Percentiles rank a stretch among this genome's conserved stretches.
These are phyloP conservation scores for Apodemus sylvaticus DNA, from an alignment of 2,113 vertebrate species.

Conservation along the genomic window DNA sequence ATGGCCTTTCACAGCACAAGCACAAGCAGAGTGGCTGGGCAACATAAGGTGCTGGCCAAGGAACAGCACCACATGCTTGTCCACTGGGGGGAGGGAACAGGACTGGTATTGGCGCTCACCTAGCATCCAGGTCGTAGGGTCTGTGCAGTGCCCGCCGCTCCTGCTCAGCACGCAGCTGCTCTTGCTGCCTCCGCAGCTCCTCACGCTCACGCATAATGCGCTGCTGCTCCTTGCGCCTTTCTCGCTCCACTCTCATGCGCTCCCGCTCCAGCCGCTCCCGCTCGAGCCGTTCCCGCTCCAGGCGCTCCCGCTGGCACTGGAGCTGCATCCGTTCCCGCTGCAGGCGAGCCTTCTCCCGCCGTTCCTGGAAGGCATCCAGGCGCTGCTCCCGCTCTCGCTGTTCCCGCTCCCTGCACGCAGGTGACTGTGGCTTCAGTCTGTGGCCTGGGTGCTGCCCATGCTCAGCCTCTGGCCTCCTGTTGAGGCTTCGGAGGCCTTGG, in stretches of 20 bases:
- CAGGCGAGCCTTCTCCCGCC: constrained; percentile 92
- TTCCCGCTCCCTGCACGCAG: constrained; percentile 85
- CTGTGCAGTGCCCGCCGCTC: constrained; percentile 90
- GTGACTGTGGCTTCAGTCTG: too few species aligned
- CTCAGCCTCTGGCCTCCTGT: not conserved
- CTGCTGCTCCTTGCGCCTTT: constrained; percentile 95
- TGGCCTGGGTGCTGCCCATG: not conserved
- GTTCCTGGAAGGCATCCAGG: constrained; percentile 91
- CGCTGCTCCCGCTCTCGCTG: constrained; percentile 92
- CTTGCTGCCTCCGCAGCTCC: constrained; percentile 95
- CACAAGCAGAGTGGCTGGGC: not conserved
- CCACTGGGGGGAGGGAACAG: too few species aligned
- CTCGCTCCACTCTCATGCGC: constrained; percentile 93
- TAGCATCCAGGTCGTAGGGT: constrained; percentile 90
- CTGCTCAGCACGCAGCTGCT: constrained; percentile 95
- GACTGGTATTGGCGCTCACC: constrained; percentile 82
- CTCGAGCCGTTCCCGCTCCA: constrained; percentile 94
- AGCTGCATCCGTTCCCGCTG: constrained; percentile 92
- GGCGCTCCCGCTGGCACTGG: constrained; percentile 92
- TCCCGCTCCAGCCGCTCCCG: constrained; percentile 95
- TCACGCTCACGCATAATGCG: constrained; percentile 95
- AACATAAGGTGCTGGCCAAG: not conserved
- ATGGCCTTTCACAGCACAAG: not conserved
- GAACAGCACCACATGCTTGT: too few species aligned
- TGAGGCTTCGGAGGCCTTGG: not conserved